phyloP scores from a whole-genome alignment of 2,113 vertebrate genomes.

The Cebus imitator region DNA sequence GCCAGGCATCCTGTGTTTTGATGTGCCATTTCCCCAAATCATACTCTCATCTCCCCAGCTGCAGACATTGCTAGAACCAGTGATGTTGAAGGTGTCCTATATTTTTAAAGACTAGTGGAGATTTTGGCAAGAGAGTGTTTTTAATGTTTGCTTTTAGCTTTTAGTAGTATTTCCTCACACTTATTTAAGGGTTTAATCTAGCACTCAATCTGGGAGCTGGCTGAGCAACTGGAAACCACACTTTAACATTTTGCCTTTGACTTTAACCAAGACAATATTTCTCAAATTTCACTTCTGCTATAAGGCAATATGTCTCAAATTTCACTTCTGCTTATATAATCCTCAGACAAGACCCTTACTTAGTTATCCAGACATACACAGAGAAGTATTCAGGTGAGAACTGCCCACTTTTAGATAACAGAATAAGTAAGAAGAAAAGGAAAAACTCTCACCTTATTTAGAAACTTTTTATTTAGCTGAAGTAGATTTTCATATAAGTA shows the following conservation, averaged over 20 bases:
- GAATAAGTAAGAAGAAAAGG: neutral
- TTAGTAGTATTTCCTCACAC: neutral
- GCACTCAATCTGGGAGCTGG: neutral
- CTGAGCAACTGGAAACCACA: neutral
- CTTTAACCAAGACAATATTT: neutral
- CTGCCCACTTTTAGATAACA: neutral
- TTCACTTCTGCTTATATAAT: neutral
- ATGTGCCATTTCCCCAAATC: neutral
- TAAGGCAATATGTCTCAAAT: no score
- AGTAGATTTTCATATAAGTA: neutral
- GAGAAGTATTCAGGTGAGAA: neutral
- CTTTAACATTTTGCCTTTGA: neutral
- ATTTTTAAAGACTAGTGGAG: neutral
- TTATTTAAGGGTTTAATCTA: neutral
- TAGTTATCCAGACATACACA: neutral
- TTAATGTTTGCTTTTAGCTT: neutral
- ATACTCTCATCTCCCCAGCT: rapidly evolving
- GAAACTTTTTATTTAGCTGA: neutral
- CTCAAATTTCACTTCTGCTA: neutral
- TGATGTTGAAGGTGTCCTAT: neutral
- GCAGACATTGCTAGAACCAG: neutral
- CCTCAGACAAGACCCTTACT: neutral
- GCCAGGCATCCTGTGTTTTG: neutral
- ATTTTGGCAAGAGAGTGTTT: neutral
- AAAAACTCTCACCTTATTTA: neutral